Base-by-base conservation (phyloP, 37 sponge, comb jelly and placozoan species). In the Bolinopsis microptera region DNA sequence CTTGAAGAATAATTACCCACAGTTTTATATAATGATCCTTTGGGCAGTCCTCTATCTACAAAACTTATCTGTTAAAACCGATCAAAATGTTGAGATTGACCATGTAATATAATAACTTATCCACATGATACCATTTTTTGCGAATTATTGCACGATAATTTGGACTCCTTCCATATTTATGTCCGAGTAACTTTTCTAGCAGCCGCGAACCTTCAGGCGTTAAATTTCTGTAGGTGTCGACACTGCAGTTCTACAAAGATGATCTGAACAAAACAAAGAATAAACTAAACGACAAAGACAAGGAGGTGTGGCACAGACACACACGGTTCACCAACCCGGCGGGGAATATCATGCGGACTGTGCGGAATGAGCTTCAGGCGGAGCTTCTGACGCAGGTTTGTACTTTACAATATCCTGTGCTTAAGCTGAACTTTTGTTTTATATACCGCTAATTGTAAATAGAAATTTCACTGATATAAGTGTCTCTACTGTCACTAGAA, bases 271-370 rank as follows among this genome's bases (percentile, higher is more conserved):
- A 72, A 0, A 61, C 93, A 23, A 96, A 96, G 41, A 82, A 88
- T 22, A 75, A 94, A 0, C 94, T 97, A 28, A 83, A 98, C 77
- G 93, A 96, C 83, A 94, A 94, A 24, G 98, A 98, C 37, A 83
- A 92, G 76, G 83, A 92, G 18, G 94, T 95, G 41, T 98, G 98
- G 98, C 94, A 94, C 92, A 93, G 82, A 33, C 98, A 98, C 95
- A 95, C 96, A 0, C 48, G 94, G n/a, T 95, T 94, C 93, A 95
- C 96, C 75, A 95, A 98, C 93, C 93, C 94, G 8, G 96, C 96
- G 0, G 96, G 95, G 16, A 26, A 94, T 1, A 82, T 98, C 31
- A 67, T 95, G 5, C 68, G 92, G 25, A 93, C 83, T 1, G 69
- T 97, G 26, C 94, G 96, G 22, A 72, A 94, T 1, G 94, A 95